A percentile compares a stretch with the other conserved stretches of the same genome.
These are phyloP conservation scores for Melanophora roralis DNA, from an alignment of 2,888 invertebrate species.

Conservation along the genomic window DNA sequence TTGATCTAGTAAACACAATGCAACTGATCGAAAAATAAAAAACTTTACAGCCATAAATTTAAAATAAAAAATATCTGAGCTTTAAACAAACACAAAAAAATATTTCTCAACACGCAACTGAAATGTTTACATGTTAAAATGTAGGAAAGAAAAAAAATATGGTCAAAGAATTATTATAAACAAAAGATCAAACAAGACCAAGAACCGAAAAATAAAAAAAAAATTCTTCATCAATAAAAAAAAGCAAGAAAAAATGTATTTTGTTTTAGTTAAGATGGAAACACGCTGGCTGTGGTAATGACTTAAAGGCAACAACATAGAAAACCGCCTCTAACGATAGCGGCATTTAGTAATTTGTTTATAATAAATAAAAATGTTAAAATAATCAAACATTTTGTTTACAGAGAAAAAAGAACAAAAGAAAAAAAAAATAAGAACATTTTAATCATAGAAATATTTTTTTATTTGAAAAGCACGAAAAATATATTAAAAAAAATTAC, in stretches of 20 bases:
- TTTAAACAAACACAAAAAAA: slow-evolving; percentile 21
- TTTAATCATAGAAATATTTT: no score
- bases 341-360: no score
- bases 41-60: slow-evolving; percentile 18
- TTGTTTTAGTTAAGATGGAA: no score
- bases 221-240: slow-evolving; percentile 41
- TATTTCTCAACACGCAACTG: slow-evolving; percentile 52
- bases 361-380: no score
- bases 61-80: background rate
- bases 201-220: slow-evolving; percentile 29
- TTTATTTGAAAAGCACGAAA: no score
- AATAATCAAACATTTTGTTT: no score
- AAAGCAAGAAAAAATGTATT: no score
- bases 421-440: no score
- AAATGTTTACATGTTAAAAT: slow-evolving; percentile 12
- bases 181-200: slow-evolving; percentile 60
- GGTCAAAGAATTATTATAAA: slow-evolving; percentile 5
- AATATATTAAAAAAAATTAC: background rate
- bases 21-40: background rate
- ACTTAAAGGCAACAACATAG: no score
- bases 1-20: slow-evolving; percentile 29
- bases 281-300: no score
- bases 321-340: no score
- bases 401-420: no score
- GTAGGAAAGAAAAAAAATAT: background rate